Percentiles rank a stretch among this genome's conserved stretches.
Evolutionary conservation across 2,113 vertebrate genomes (phyloP).

Genomic region (Misgurnus anguillicaudatus): DNA sequence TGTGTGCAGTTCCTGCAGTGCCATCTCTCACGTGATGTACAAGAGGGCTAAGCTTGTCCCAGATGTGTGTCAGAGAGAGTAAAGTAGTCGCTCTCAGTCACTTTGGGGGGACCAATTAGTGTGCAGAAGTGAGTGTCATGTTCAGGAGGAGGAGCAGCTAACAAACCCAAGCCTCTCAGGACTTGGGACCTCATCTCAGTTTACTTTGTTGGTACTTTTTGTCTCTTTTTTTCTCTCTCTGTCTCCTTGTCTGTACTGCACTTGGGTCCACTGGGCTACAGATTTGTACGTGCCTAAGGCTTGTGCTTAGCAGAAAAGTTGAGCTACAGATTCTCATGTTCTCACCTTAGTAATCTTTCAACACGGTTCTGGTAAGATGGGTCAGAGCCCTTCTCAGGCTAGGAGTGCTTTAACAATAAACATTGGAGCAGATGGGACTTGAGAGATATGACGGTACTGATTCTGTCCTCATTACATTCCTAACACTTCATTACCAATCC

Average conservation of each 20-base stretch:
- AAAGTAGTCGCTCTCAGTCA: conserved; percentile 26
- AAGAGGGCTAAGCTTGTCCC: conserved; percentile 20
- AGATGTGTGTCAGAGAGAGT: conserved; percentile 25
- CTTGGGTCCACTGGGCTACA: background rate
- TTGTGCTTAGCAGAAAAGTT: conserved; percentile 3
- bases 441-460: background rate
- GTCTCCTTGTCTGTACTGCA: background rate
- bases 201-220: conserved; percentile 23
- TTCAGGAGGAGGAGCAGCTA: conserved; percentile 23
- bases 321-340: background rate
- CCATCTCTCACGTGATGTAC: background rate
- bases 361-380: background rate
- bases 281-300: background rate
- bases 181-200: conserved; percentile 22
- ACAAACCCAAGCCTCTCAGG: conserved; percentile 28
- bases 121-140: conserved; percentile 31
- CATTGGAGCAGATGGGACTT: conserved; percentile 7
- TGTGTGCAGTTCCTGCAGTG: conserved; percentile 18
- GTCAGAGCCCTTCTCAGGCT: background rate
- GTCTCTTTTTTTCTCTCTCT: background rate
- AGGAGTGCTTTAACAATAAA: conserved; percentile 12
- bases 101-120: conserved; percentile 42
- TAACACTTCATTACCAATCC: conserved; percentile 28
- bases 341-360: conserved; percentile 2
- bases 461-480: conserved; percentile 28